Percentiles rank a stretch among this genome's conserved stretches.
Conservation (phyloP, 2,888 invertebrate species). For the Autographa gamma region DNA sequence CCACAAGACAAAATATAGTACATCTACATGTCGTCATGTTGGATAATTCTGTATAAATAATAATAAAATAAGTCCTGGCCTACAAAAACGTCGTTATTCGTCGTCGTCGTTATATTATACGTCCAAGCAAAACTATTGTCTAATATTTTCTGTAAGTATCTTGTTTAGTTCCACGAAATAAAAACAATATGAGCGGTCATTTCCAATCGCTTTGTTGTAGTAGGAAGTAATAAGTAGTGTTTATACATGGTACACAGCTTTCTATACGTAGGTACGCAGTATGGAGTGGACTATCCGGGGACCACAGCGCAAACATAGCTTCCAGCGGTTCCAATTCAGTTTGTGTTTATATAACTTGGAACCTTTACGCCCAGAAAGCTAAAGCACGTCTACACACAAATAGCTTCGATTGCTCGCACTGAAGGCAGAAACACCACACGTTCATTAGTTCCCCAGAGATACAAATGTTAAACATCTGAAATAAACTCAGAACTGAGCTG, state of each 20-base stretch:
- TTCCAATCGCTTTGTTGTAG: background rate
- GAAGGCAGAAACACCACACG: background rate
- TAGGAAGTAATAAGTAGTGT: background rate
- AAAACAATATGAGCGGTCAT: background rate
- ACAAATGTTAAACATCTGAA: conserved; percentile 28
- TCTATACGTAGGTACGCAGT: background rate
- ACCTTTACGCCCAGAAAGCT: conserved; percentile 5
- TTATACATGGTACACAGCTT: background rate
- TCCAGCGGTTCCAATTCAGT: conserved; percentile 7
- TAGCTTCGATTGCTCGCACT: conserved; percentile 12
- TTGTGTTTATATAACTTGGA: conserved; percentile 8
- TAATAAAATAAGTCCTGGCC: background rate
- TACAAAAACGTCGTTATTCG: background rate
- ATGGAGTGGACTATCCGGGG: conserved; percentile 3
- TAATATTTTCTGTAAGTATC: background rate
- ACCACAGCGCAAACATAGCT: conserved; percentile 1
- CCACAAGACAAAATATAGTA: too few species aligned
- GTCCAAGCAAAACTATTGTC: background rate
- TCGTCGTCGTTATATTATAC: too few species aligned
- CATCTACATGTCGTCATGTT: too few species aligned
- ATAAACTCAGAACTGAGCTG: conserved; percentile 15
- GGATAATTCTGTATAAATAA: background rate
- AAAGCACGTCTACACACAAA: conserved; percentile 4
- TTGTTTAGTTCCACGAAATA: background rate
- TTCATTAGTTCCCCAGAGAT: conserved; percentile 26